Percentiles rank a stretch among this genome's conserved stretches.
phyloP scores from a whole-genome alignment of 1,140 invertebrate species.

The Tetragonula clypearis region DNA sequence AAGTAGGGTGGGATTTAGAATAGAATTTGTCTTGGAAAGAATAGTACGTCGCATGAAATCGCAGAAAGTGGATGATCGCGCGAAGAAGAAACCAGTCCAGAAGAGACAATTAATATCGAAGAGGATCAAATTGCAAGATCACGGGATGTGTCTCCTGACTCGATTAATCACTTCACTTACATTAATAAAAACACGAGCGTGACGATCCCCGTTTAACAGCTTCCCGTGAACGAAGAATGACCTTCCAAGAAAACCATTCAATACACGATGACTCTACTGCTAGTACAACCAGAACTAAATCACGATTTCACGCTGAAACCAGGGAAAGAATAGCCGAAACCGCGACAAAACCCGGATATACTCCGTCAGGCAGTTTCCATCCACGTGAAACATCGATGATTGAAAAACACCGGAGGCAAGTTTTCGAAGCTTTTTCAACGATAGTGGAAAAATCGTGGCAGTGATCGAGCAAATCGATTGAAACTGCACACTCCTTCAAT shows the following conservation, averaged over 20 bases:
- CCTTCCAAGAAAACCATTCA: conserved; percentile 21
- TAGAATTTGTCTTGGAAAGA: too few species aligned
- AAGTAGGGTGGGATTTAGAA: too few species aligned
- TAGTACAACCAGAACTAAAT: conserved; percentile 29
- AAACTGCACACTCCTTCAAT: not conserved
- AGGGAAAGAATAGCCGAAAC: conserved; percentile 27
- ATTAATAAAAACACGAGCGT: conserved; percentile 1
- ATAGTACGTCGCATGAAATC: too few species aligned
- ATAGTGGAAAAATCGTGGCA: conserved; percentile 26
- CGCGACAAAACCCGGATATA: conserved; percentile 35
- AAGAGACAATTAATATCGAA: not conserved
- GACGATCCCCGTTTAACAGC: not conserved
- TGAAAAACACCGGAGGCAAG: not conserved
- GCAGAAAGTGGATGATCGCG: not conserved
- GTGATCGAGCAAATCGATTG: not conserved
- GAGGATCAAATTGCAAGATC: not conserved
- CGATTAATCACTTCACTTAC: not conserved
- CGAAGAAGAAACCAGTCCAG: not conserved
- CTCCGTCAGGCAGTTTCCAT: conserved; percentile 24
- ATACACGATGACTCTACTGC: conserved; percentile 22
- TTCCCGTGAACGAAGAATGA: not conserved
- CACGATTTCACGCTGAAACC: conserved; percentile 49
- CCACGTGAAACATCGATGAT: conserved; percentile 22
- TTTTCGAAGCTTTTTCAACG: not conserved
- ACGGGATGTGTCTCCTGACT: not conserved